phyloP scores from a whole-genome alignment of 2,797 vertebrate species.

The Helarctos malayanus region DNA sequence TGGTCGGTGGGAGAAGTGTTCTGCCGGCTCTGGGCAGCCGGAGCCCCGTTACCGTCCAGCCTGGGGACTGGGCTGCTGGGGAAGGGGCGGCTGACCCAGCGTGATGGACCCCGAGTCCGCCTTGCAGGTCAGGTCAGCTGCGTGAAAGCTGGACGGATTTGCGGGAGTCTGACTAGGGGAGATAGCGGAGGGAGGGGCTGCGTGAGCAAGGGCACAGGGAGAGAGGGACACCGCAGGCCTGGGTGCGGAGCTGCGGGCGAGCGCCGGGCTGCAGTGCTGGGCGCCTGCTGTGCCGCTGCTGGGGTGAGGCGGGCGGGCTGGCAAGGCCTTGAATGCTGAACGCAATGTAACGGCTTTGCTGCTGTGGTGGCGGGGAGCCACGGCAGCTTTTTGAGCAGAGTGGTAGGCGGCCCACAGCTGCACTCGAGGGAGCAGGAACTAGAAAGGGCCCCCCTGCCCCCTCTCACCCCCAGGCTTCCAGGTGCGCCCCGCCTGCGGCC shows the following conservation, averaged over 20 bases:
- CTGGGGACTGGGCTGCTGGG: not conserved
- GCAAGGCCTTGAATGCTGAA: not conserved
- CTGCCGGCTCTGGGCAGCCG: not conserved
- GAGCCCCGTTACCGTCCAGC: fast-evolving
- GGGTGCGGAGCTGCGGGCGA: not conserved
- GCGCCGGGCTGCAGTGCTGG: not conserved
- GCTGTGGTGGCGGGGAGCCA: not conserved
- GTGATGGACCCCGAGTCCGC: not conserved
- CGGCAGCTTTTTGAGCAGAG: not conserved
- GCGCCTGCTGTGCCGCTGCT: fast-evolving
- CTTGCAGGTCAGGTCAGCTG: not conserved
- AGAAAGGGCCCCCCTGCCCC: not conserved
- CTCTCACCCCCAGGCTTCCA: constrained; percentile 91
- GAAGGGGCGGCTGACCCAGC: not conserved
- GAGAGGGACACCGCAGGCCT: too few species aligned
- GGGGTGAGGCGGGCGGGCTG: not conserved
- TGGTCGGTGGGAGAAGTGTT: not conserved
- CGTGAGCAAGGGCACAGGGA: not conserved
- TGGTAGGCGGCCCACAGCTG: not conserved
- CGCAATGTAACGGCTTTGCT: not conserved
- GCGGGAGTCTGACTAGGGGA: not conserved
- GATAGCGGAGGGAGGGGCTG: not conserved
- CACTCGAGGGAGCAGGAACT: not conserved
- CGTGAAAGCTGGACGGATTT: not conserved
- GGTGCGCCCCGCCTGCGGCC: constrained; percentile 96